Conservation (phyloP, 2,113 vertebrate genomes). For the Lycaon pictus region DNA sequence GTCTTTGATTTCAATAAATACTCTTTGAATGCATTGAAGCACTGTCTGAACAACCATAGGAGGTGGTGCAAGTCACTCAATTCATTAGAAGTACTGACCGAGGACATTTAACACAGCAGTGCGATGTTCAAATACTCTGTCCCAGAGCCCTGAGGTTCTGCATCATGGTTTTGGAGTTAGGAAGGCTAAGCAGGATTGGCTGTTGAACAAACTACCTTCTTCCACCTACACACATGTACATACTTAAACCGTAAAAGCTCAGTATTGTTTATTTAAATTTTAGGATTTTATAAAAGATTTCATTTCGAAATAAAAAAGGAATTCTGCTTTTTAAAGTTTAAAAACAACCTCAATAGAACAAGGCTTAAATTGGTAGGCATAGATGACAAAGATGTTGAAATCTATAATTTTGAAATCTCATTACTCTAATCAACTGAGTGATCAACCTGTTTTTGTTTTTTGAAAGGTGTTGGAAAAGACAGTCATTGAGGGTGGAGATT, state of each 20-base stretch:
- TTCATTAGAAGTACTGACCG: not conserved
- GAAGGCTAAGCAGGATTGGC: not conserved
- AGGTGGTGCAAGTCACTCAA: not conserved
- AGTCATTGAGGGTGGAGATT: not conserved
- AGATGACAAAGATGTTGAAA: not conserved
- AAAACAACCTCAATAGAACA: not conserved
- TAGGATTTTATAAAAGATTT: not conserved
- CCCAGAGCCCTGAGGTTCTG: not conserved
- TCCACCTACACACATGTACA: fast-evolving
- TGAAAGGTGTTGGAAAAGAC: not conserved
- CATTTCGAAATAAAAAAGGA: constrained; percentile 3
- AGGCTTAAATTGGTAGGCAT: not conserved
- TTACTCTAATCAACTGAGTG: not conserved
- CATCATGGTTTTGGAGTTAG: not conserved
- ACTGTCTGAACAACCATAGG: not conserved
- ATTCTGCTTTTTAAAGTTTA: constrained; percentile 31
- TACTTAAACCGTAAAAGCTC: not conserved
- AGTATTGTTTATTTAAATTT: not conserved
- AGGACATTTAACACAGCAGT: not conserved
- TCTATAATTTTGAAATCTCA: not conserved
- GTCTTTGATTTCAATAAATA: not conserved
- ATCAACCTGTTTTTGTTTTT: not conserved
- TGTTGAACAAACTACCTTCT: not conserved
- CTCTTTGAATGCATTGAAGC: not conserved
- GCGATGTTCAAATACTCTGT: not conserved